These are phyloP conservation scores for Limnephilus rhombicus DNA, from an alignment of 2,888 invertebrate species.

Conservation along the genomic window DNA sequence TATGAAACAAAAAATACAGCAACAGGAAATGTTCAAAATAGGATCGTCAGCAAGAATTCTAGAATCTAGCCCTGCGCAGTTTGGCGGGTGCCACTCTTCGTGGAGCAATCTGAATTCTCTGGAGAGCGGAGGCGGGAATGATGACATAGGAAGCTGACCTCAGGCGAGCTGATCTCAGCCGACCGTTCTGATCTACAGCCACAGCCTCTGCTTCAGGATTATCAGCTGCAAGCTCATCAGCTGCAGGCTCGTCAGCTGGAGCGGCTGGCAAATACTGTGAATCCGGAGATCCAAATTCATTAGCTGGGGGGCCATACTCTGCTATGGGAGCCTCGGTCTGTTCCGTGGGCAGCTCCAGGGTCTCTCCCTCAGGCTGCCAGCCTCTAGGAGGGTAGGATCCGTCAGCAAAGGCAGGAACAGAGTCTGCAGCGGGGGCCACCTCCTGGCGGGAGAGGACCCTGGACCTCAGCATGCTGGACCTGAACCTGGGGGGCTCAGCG, in stretches of 20 bases:
- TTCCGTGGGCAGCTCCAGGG: constrained; percentile 71
- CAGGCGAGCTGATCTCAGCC: constrained; percentile 21
- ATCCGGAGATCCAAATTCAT: no score
- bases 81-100: constrained; percentile 51
- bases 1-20: neutral
- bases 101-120: constrained; percentile 40
- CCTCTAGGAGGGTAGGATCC: constrained; percentile 70
- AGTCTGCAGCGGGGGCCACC: constrained; percentile 32
- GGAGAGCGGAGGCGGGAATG: constrained; percentile 29
- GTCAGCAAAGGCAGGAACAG: constrained; percentile 21
- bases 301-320: constrained; percentile 47
- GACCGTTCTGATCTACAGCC: constrained; percentile 42
- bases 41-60: neutral
- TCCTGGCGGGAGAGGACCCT: constrained; percentile 60
- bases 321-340: neutral
- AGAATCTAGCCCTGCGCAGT: constrained; percentile 37
- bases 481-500: constrained; percentile 56
- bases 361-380: constrained; percentile 73
- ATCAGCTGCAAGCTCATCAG: constrained; percentile 13
- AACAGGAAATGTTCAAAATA: neutral
- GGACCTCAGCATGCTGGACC: constrained; percentile 39
- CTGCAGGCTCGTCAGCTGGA: constrained; percentile 4
- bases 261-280: constrained; percentile 32
- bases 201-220: constrained; percentile 42
- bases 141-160: constrained; percentile 48